These are phyloP conservation scores for Psephotus haematonotus DNA, from an alignment of 2,113 vertebrate species.

Conservation along the genomic window DNA sequence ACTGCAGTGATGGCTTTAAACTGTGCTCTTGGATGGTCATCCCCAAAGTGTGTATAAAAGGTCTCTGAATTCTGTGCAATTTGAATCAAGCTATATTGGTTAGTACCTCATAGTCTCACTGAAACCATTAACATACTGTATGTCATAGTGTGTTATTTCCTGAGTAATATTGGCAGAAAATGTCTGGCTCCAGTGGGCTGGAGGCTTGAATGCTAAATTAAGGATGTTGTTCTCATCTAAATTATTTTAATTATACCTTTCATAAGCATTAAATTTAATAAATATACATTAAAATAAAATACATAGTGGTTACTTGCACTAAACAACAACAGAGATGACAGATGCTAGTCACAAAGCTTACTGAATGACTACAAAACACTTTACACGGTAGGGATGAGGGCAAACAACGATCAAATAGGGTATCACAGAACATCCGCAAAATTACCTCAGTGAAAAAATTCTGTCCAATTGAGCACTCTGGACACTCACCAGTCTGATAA, in stretches of 20 bases:
- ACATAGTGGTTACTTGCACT: background rate
- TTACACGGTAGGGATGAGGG: background rate
- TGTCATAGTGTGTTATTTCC: background rate
- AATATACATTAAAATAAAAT: background rate
- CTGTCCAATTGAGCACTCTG: background rate
- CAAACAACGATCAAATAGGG: background rate
- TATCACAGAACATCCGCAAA: background rate
- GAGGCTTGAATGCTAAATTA: background rate
- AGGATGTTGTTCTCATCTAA: background rate
- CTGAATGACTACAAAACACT: background rate
- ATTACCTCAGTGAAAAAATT: background rate
- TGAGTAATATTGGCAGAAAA: background rate
- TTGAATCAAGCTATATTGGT: background rate
- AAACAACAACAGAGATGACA: background rate
- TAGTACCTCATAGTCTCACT: background rate
- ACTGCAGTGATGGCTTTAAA: background rate
- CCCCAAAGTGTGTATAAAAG: background rate
- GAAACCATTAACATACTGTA: background rate
- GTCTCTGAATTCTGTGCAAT: background rate
- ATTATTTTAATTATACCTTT: background rate
- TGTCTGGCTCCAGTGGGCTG: background rate
- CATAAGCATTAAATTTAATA: background rate
- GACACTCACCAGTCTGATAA: rapidly evolving
- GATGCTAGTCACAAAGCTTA: background rate
- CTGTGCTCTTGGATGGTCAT: background rate